Conservation (phyloP, 2,888 invertebrate genomes). For the Heliconius sara region DNA sequence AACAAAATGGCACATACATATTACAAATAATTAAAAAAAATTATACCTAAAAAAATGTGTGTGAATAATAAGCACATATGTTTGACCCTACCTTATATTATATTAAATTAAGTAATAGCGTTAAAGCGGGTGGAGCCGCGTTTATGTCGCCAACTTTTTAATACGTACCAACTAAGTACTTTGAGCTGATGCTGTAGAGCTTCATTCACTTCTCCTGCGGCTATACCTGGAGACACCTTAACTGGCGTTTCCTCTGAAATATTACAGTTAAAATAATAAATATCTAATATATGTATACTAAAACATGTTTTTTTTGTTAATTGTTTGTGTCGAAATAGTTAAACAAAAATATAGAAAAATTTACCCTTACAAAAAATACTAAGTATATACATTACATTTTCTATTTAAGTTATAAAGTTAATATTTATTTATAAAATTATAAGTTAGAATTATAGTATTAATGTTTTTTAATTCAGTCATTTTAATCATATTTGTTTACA, state of each 20-base stretch:
- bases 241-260: constrained; percentile 71
- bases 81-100: too few relatives aligned
- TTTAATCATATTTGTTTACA: too few relatives aligned
- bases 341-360: not conserved
- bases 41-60: too few relatives aligned
- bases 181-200: constrained; percentile 78
- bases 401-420: not conserved
- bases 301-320: not conserved
- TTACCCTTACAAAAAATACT: too few relatives aligned
- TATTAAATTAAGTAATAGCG: too few relatives aligned
- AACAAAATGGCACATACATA: too few relatives aligned
- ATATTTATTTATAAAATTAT: not conserved
- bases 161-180: constrained; percentile 75
- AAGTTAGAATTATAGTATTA: not conserved
- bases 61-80: too few relatives aligned
- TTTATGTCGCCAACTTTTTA: not conserved
- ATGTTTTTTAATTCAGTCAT: not conserved
- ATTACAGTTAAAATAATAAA: constrained; percentile 54
- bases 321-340: too few relatives aligned
- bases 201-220: constrained; percentile 71
- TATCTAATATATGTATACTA: not conserved
- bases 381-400: not conserved
- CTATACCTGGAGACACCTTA: constrained; percentile 82
- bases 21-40: too few relatives aligned
- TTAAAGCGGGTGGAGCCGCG: too few relatives aligned